Evolutionary conservation across 2,888 invertebrate genomes (phyloP), one percentile per base, ranked within the genome.

Genomic region (Protodeltote pygarga): DNA sequence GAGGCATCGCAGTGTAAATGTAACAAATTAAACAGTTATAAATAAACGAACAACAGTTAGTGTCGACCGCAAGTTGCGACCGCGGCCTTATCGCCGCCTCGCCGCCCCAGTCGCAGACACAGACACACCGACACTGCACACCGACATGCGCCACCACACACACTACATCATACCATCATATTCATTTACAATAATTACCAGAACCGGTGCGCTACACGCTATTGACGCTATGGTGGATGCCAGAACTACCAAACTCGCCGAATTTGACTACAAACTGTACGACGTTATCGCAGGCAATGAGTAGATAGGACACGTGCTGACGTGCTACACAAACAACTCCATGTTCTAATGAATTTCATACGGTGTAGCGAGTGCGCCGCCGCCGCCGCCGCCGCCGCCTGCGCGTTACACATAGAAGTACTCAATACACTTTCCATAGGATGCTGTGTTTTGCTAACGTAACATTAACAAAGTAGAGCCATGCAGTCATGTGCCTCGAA

Each of bases 21-120:
- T 60, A 40, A 35, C 46, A 38, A 64, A 65, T 49, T 44, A 41
- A 45, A 53, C 33, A 49, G 39, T 65, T 65, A 58, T 62, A 53
- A 64, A 61, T 61, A 64, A 50, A 60, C 34, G 19, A 55, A 62
- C 55, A 69, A 64, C 52, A 54, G 44, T 61, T 52, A 59, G 50
- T 29, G 37, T 16, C 55, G 34, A 57, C 52, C 67, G 40, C 61
- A 62, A 55, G 42, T 33, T 31, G 33, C 51, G 11, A 21, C 44
- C 37, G 40, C 45, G 24, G 23, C 45, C 31, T 48, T 63, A 60
- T 57, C 55, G 44, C 41, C 28, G 14, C 15, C 17, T 25, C 14
- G 35, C 9, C 49, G 49, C 20, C 27, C 33, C 15, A n/a, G n/a
- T n/a, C n/a, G n/a, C n/a, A n/a, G n/a, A n/a, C n/a, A n/a, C n/a